Conservation (phyloP, 2,888 invertebrate species). For the Mongoloraphidia duomilia region DNA sequence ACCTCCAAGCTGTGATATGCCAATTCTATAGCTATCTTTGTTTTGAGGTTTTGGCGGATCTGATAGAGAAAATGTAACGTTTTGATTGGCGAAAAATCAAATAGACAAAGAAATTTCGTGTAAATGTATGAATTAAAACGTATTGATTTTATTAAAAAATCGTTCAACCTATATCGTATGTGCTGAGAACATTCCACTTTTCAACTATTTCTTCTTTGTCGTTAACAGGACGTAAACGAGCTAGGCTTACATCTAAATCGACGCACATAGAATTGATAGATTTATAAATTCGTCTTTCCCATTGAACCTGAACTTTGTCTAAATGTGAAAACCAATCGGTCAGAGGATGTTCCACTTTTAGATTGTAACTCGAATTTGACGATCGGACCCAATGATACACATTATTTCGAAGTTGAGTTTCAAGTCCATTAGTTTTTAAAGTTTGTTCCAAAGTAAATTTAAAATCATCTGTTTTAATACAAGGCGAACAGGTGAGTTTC, state of each 20-base stretch:
- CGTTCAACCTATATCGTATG: conserved; percentile 63
- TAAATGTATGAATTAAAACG: conserved; percentile 1
- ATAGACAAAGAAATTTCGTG: too few species aligned
- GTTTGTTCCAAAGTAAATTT: conserved; percentile 60
- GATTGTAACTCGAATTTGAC: conserved; percentile 22
- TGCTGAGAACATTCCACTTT: conserved; percentile 88
- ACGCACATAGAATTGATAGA: conserved; percentile 90
- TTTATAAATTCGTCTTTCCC: conserved; percentile 90
- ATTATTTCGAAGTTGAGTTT: conserved; percentile 69
- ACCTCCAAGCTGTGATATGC: too few species aligned
- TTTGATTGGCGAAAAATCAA: too few species aligned
- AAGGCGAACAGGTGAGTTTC: conserved; percentile 65
- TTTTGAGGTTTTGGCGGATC: too few species aligned
- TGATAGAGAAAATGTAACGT: too few species aligned
- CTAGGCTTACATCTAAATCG: conserved; percentile 74
- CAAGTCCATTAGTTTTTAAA: conserved; percentile 63
- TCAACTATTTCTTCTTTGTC: conserved; percentile 72
- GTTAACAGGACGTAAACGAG: conserved; percentile 53
- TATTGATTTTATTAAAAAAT: conserved; percentile 4
- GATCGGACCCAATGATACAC: conserved; percentile 68
- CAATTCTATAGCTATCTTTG: too few species aligned
- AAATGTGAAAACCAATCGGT: conserved; percentile 44
- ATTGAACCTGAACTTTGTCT: conserved; percentile 72
- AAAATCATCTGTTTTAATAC: conserved; percentile 63
- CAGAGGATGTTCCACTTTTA: conserved; percentile 21